Base-by-base conservation (phyloP, 2,113 vertebrate species). In the Brachionichthys hirsutus region DNA sequence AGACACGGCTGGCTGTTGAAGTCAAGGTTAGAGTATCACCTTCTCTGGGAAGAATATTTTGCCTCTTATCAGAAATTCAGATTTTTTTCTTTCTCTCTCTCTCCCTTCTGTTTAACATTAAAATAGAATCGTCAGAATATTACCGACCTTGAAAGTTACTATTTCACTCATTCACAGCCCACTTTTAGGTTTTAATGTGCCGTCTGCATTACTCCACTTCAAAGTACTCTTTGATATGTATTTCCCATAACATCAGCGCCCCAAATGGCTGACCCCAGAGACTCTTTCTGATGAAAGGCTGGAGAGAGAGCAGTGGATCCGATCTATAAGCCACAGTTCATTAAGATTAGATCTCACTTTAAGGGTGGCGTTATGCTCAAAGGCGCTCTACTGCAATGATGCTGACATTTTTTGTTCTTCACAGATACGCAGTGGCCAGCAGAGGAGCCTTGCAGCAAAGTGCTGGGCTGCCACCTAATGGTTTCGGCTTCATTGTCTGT, bases 401-500 rank as follows among this genome's bases (percentile, higher is more conserved):
- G 40, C 48, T 42, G 24, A 52, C 24, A 60, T 46, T 59, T 46
- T 59, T 59, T 55, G 36, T 57, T 64, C 44, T 42, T 54, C 14
- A 38, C 19, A 58, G 57, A 70, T 50, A 34, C 24, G 57, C 16
- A 71, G 3, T 65, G 67, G 71, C 59, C 63, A 50, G n/a, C 24
- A 10, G 15, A 16, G 22, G 59, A 54, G 55, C 19, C 38, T 12
- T 43, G 3, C 41, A 61, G 41, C 34, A 70, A 74, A 78, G 80
- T 62, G 70, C 68, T 75, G 81, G 77, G 67, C 82, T 84, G 81
- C 84, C 84, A 80, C 77, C 87, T 84, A 78, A 76, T 76, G 84
- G 81, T 36, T n/a, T 63, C 61, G 49, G 43, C 38, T n/a, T 66
- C 59, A 67, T 51, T 66, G 40, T 48, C 20, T 56, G 44, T 19